phyloP scores from a whole-genome alignment of 2,888 invertebrate species.

The Lycia hirtaria region DNA sequence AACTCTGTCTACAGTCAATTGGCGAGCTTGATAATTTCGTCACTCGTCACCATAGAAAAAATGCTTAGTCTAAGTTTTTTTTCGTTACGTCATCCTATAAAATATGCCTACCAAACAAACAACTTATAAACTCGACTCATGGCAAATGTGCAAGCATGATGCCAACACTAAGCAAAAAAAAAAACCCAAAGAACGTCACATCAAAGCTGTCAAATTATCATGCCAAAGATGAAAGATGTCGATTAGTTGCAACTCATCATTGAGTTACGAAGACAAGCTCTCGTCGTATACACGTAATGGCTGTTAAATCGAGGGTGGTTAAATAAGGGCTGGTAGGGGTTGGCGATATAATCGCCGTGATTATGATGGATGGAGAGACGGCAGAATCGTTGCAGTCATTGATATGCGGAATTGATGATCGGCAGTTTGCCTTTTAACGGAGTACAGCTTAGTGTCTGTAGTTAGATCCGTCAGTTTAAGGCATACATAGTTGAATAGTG shows the following conservation, averaged over 20 bases:
- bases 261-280: conserved; percentile 58
- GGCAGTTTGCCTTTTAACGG: conserved; percentile 23
- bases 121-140: no score
- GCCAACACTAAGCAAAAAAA: neutral
- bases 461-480: no score
- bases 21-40: no score
- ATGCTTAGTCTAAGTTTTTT: no score
- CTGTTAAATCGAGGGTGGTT: conserved; percentile 82
- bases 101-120: no score
- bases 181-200: conserved; percentile 34
- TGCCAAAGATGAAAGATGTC: conserved; percentile 56
- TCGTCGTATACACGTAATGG: conserved; percentile 76
- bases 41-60: no score
- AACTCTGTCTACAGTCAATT: no score
- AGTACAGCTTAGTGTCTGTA: conserved; percentile 9
- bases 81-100: no score
- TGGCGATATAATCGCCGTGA: conserved; percentile 80
- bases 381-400: conserved; percentile 45
- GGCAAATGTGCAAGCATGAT: no score
- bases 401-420: conserved; percentile 39
- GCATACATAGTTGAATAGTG: no score
- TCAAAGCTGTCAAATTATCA: conserved; percentile 57
- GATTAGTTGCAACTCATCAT: conserved; percentile 39
- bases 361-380: conserved; percentile 74
- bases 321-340: conserved; percentile 72